phyloP scores from a whole-genome alignment of 2,797 vertebrate genomes.

The Takifugu rubripes region DNA sequence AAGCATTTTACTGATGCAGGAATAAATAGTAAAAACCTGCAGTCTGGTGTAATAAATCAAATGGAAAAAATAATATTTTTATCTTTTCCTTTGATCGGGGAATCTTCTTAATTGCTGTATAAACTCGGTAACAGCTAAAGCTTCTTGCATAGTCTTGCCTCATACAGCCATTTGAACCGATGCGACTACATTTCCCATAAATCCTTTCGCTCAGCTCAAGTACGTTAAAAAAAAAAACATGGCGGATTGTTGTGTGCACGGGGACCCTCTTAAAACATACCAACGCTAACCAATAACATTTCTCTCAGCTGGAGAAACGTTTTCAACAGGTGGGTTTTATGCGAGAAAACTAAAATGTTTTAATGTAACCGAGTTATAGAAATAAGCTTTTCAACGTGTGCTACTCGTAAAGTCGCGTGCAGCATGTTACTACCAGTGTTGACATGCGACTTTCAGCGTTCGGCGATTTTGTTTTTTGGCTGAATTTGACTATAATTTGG shows the following conservation, averaged over 20 bases:
- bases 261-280: background rate
- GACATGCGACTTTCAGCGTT: conserved; percentile 8
- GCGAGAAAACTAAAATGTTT: accelerated
- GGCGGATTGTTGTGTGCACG: conserved; percentile 42
- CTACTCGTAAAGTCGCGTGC: accelerated
- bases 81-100: no score
- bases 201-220: background rate
- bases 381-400: accelerated
- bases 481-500: background rate
- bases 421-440: conserved; percentile 3
- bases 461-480: background rate
- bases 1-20: no score
- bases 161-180: accelerated
- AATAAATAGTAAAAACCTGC: no score
- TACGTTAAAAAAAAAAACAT: conserved; percentile 51
- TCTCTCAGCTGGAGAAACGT: background rate
- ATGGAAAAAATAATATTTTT: no score
- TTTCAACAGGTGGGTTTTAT: conserved; percentile 25
- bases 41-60: no score
- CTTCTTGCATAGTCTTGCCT: conserved; percentile 23
- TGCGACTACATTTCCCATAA: conserved; percentile 62
- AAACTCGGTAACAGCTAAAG: no score
- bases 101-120: no score
- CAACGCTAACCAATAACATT: conserved; percentile 11
- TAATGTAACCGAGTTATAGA: accelerated